Percentiles rank a stretch among this genome's conserved stretches.
phyloP scores from a whole-genome alignment of 2,888 invertebrate genomes.

The Plebejus argus region DNA sequence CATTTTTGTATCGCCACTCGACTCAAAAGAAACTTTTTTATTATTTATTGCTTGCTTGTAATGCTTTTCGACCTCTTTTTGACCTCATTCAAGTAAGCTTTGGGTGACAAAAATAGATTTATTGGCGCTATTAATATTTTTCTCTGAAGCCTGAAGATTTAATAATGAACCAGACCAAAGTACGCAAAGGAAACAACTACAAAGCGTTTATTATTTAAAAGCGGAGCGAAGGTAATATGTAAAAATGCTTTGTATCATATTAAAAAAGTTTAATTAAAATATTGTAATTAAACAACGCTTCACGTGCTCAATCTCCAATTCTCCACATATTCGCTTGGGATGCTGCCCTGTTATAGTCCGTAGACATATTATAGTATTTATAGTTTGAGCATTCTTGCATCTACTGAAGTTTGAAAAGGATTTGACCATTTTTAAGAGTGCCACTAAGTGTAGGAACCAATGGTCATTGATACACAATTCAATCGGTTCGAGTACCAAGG shows the following conservation, averaged over 20 bases:
- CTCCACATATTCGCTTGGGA: not conserved
- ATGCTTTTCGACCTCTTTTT: too few species aligned
- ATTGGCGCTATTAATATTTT: not conserved
- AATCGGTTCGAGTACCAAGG: too few species aligned
- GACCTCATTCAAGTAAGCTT: too few species aligned
- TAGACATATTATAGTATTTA: not conserved
- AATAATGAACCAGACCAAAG: not conserved
- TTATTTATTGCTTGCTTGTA: too few species aligned
- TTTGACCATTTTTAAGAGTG: too few species aligned
- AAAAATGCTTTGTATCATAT: not conserved
- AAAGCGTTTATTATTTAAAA: constrained; percentile 20
- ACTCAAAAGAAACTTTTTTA: too few species aligned
- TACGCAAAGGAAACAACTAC: not conserved
- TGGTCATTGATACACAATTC: too few species aligned
- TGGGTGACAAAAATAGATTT: not conserved
- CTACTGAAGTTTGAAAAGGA: not conserved
- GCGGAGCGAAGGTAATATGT: not conserved
- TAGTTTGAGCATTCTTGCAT: not conserved
- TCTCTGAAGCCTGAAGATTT: not conserved
- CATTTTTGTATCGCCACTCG: too few species aligned
- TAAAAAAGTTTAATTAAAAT: constrained; percentile 13
- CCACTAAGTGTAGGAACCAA: too few species aligned
- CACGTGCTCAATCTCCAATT: not conserved
- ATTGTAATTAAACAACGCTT: constrained; percentile 15
- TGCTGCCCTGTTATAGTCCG: not conserved